Evolutionary conservation across 2,888 invertebrate genomes (phyloP).

Genomic region (Rhimphoctona megacephalus): DNA sequence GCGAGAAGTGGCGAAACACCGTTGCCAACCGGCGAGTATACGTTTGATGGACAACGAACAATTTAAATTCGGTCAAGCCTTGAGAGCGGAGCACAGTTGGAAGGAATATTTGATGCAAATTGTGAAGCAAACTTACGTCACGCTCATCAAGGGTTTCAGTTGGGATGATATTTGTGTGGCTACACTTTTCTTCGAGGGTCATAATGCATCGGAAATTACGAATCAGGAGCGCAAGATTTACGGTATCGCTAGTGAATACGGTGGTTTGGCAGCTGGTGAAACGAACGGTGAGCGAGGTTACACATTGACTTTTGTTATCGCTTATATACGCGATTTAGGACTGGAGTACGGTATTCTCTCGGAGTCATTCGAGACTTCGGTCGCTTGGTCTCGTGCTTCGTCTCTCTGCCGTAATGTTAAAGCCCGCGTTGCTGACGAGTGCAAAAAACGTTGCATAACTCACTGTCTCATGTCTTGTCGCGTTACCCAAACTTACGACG

Average conservation of each 20-base stretch:
- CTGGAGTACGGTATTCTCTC: slow-evolving; percentile 95
- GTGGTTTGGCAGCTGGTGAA: slow-evolving; percentile 96
- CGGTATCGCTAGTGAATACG: slow-evolving; percentile 90
- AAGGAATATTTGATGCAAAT: slow-evolving; percentile 90
- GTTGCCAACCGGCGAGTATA: slow-evolving; percentile 98
- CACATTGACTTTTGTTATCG: slow-evolving; percentile 98
- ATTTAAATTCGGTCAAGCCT: slow-evolving; percentile 95
- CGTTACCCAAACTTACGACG: slow-evolving; percentile 98
- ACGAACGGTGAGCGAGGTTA: slow-evolving; percentile 98
- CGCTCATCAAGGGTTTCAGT: slow-evolving; percentile 94
- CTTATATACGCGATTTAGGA: slow-evolving; percentile 97
- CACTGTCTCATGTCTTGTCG: slow-evolving; percentile 91
- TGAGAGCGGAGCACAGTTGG: slow-evolving; percentile 89
- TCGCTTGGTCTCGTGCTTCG: slow-evolving; percentile 96
- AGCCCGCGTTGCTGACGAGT: slow-evolving; percentile 89
- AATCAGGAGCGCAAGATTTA: slow-evolving; percentile 92
- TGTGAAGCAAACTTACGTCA: slow-evolving; percentile 94
- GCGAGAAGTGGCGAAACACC: slow-evolving; percentile 91
- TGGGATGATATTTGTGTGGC: slow-evolving; percentile 94
- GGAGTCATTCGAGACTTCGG: slow-evolving; percentile 99
- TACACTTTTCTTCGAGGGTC: slow-evolving; percentile 97
- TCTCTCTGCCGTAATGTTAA: slow-evolving; percentile 96
- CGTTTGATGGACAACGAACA: slow-evolving; percentile 99
- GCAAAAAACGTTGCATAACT: slow-evolving; percentile 86
- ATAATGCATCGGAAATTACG: slow-evolving; percentile 89